These are phyloP conservation scores for Xestobium rufovillosum DNA, from an alignment of 2,888 invertebrate genomes.

Conservation along the genomic window DNA sequence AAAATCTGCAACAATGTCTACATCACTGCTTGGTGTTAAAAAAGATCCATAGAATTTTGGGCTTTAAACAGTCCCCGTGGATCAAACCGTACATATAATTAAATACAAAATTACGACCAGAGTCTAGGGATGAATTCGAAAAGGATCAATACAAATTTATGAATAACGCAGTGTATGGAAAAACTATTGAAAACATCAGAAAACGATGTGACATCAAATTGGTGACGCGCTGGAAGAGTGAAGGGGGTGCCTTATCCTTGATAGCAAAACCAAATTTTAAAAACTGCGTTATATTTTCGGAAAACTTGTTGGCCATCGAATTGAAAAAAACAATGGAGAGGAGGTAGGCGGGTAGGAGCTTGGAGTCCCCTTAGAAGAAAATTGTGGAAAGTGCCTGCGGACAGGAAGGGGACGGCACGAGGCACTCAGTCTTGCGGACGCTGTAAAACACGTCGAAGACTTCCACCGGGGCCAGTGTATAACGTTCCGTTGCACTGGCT, in stretches of 20 bases:
- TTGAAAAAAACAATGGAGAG: too few relatives aligned
- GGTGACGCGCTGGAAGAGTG: too few relatives aligned
- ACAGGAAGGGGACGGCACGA: neutral
- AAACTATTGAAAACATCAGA: too few relatives aligned
- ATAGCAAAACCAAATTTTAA: too few relatives aligned
- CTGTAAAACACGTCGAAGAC: neutral
- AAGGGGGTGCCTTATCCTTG: too few relatives aligned
- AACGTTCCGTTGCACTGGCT: neutral
- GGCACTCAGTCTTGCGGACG: neutral
- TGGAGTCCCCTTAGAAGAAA: neutral
- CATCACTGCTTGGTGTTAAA: slow-evolving; percentile 22
- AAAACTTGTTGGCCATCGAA: too few relatives aligned
- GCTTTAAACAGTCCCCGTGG: slow-evolving; percentile 33
- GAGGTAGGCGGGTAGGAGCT: neutral
- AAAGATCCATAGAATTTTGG: slow-evolving; percentile 27
- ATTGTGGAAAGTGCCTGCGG: neutral
- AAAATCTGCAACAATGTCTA: too few relatives aligned
- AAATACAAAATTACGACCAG: slow-evolving; percentile 30
- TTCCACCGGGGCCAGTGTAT: neutral
- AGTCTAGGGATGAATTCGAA: too few relatives aligned
- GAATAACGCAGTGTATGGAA: slow-evolving; percentile 12
- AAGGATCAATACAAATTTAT: slow-evolving; percentile 11
- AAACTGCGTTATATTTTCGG: too few relatives aligned
- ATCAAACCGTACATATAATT: slow-evolving; percentile 33
- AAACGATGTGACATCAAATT: too few relatives aligned